phyloP scores from a whole-genome alignment of 2,888 invertebrate genomes.

The Malthinus seriepunctatus region DNA sequence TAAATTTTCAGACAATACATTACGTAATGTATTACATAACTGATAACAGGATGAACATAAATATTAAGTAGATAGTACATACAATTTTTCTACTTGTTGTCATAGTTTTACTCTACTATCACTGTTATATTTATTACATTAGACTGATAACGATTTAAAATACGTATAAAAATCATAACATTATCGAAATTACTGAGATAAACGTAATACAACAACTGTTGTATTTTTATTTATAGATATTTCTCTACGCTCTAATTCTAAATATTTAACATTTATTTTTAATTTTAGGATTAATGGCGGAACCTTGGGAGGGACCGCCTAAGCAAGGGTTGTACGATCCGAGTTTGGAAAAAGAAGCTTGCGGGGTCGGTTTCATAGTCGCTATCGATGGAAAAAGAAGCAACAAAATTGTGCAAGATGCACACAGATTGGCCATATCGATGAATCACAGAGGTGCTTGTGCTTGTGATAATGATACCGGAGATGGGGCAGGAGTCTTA shows the following conservation, averaged over 20 bases:
- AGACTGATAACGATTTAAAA: too few relatives aligned
- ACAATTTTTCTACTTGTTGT: too few relatives aligned
- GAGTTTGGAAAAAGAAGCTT: constrained; percentile 92
- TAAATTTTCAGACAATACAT: too few relatives aligned
- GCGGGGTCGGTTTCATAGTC: constrained; percentile 99
- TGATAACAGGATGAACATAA: too few relatives aligned
- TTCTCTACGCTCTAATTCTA: background rate
- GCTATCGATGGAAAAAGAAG: constrained; percentile 94
- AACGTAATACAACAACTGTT: too few relatives aligned
- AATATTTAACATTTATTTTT: background rate
- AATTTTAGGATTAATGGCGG: constrained; percentile 46
- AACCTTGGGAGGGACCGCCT: constrained; percentile 76
- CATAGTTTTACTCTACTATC: too few relatives aligned
- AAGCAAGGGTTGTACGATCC: constrained; percentile 97
- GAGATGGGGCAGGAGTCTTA: constrained; percentile 97
- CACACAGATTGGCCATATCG: constrained; percentile 89
- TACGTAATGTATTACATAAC: too few relatives aligned
- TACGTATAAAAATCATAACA: too few relatives aligned
- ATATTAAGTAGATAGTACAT: too few relatives aligned
- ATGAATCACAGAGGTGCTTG: constrained; percentile 99
- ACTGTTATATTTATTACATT: too few relatives aligned
- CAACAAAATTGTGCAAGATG: constrained; percentile 96
- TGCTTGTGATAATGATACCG: constrained; percentile 98
- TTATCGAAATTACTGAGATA: background rate
- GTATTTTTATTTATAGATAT: too few relatives aligned